A percentile compares a stretch with the other conserved stretches of the same genome.
These are phyloP conservation scores for Tenodera sinensis DNA, from an alignment of 2,888 invertebrate species.

Conservation along the genomic window DNA sequence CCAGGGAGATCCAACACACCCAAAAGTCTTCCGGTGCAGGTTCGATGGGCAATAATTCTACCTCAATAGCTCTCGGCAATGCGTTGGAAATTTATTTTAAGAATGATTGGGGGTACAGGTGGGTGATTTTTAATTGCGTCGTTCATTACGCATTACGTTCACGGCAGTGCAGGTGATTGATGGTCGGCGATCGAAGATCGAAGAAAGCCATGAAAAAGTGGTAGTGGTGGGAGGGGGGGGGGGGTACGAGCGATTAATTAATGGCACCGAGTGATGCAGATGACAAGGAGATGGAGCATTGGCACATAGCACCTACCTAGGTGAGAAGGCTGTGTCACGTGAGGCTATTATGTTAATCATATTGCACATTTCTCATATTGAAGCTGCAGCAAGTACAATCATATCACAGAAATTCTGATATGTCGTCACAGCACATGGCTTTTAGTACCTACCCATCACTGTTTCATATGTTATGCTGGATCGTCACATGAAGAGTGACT, in stretches of 20 bases:
- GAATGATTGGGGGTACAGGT: background rate
- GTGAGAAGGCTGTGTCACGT: background rate
- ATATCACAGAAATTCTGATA: too few relatives aligned
- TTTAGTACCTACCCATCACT: too few relatives aligned
- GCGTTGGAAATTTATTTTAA: background rate
- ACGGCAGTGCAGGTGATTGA: background rate
- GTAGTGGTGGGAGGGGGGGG: too few relatives aligned
- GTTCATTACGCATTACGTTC: background rate
- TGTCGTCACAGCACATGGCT: too few relatives aligned
- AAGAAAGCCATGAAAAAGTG: background rate
- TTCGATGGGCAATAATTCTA: background rate
- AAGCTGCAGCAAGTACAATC: too few relatives aligned
- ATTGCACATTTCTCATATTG: background rate
- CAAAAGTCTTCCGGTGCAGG: background rate
- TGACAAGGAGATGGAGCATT: background rate
- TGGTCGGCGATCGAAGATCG: background rate
- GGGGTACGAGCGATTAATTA: background rate
- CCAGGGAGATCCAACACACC: background rate
- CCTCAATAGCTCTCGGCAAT: background rate
- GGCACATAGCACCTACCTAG: background rate
- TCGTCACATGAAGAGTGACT: too few relatives aligned
- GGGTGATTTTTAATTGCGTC: background rate
- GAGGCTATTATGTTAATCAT: background rate
- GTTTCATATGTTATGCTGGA: too few relatives aligned
- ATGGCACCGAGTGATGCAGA: background rate